Evolutionary conservation across 2,888 invertebrate species (phyloP), one percentile per base, ranked within the genome.

Genomic region (Scaptomyza tumidula): DNA sequence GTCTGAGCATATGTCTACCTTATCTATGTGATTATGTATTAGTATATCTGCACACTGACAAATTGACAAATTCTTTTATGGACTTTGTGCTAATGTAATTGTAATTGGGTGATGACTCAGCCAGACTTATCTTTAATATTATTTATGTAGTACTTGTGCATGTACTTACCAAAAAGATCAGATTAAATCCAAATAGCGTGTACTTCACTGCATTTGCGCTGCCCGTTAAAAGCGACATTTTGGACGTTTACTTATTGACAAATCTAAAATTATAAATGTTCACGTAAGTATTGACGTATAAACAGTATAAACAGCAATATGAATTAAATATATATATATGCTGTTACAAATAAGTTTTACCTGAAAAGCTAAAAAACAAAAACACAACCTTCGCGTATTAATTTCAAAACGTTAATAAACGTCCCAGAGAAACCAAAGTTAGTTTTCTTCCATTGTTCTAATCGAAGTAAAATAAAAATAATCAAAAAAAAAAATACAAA

Each of bases 131-230:
- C 9, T 19, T 0, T 14, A 16, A 27, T 41, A 24, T 16, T 16
- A 37, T 13, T 37, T 11, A 6, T 24, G 16, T 37, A 9, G 14
- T n/a, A 10, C 11, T 44, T 19, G 6, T 3, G 33, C 3, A 11
- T 41, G 10, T 50, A 93, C 95, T 95, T 92, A 96, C 96, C 94
- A 96, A 93, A 93, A 96, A 95, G 52, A 95, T 88, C 71, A 95
- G 93, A 92, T 96, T 97, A 86, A 96, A 95, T 53, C 93, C 93
- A 86, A 95, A 95, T 81, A 97, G 93, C 46, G 95, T 93, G 92
- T 96, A 96, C 90, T 95, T 95, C 88, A 97, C 91, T 92, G 94
- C 92, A 93, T 93, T 93, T 74, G 94, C 92, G 91, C 93, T 93
- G 91, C 93, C 87, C 81, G 92, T 91, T 80, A 91, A 76, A 52